phyloP scores from a whole-genome alignment of 2,113 vertebrate genomes.

The Strix uralensis region DNA sequence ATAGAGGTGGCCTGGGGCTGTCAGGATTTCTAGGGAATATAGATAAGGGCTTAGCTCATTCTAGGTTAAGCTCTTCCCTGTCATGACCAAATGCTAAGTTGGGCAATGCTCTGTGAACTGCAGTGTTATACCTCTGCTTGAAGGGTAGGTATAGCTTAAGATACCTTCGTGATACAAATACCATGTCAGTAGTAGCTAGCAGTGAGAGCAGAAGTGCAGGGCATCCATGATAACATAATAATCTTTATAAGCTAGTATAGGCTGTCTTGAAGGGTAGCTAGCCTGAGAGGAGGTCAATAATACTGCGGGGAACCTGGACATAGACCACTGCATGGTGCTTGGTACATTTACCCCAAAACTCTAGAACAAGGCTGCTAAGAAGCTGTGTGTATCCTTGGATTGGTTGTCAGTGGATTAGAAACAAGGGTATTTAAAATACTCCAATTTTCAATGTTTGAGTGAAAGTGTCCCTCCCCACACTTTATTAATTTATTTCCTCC shows the following conservation, averaged over 20 bases:
- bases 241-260: not conserved
- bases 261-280: not conserved
- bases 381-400: not conserved
- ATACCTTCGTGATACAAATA: not conserved
- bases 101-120: not conserved
- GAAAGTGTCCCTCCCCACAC: not conserved
- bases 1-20: not conserved
- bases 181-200: not conserved
- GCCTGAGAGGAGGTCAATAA: not conserved
- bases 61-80: not conserved
- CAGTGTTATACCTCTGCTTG: not conserved
- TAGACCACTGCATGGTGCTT: fast-evolving
- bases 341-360: not conserved
- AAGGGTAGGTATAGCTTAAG: not conserved
- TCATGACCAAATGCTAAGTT: not conserved
- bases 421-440: not conserved
- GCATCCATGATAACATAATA: not conserved
- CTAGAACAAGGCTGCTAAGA: not conserved
- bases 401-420: not conserved
- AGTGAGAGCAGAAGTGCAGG: not conserved
- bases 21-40: not conserved
- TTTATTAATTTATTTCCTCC: not conserved
- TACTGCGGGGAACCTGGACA: not conserved
- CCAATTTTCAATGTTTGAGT: fast-evolving
- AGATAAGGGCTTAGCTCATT: not conserved